Evolutionary conservation across 2,888 invertebrate genomes (phyloP), one percentile per base, ranked within the genome.

Genomic region (Polydrusus pterygomalis): DNA sequence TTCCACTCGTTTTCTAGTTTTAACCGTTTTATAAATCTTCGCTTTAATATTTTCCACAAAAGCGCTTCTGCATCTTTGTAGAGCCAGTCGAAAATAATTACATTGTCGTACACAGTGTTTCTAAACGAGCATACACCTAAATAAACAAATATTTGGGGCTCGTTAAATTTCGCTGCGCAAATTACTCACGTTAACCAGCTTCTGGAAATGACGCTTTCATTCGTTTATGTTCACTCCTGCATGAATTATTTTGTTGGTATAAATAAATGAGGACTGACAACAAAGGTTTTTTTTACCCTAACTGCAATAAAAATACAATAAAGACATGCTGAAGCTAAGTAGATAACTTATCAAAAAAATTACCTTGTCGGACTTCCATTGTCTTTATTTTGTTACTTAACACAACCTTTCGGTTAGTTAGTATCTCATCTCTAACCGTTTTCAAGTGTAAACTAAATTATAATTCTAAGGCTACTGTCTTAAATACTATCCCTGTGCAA

Each of bases 131-230:
- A 51, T 47, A 69, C 69, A 68, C 74, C 74, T 68, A 74, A 74
- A 74, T 63, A 74, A 74, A 74, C 74, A 68, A 74, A 69, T 74
- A 74, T 74, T 74, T 74, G 54, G 68, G 54, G 56, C 68, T 68
- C 73, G 73, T 73, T 74, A 74, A 74, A 69, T 74, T 60, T 51
- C 45, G 64, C 43, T 71, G 71, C 49, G 71, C 71, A 62, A 72
- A 67, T 72, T 67, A 72, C 68, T 68, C 74, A 74, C 74, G 62
- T 70, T 70, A 70, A 62, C 70, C 62, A 40, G 63, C 74, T 63
- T 74, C 74, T 74, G 74, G 38, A 69, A 74, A 69, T 69, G 74
- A 62, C 74, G 74, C 49, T 69, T 74, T 62, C 63, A 69, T 74
- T 74, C 63, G 63, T 62, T 62, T 58, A 58, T 51, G 69, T 74